Conservation (phyloP, 2,113 vertebrate genomes). For the Oncorhynchus kisutch region DNA sequence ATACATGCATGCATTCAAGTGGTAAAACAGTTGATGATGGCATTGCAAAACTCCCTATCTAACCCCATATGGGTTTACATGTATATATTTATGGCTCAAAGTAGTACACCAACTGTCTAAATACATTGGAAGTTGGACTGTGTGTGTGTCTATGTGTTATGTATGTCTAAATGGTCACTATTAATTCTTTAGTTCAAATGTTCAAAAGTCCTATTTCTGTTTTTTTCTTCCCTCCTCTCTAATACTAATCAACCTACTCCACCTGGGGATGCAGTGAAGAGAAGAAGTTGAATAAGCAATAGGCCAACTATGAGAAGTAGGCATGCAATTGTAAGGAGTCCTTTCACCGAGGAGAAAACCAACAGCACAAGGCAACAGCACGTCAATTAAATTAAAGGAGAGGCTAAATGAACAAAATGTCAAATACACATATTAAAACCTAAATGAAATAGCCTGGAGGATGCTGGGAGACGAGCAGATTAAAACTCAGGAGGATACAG, state of each 20-base stretch:
- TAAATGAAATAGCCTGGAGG: constrained; percentile 76
- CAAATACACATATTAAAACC: constrained; percentile 75
- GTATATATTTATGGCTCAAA: no score
- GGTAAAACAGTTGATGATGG: no score
- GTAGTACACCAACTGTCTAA: no score
- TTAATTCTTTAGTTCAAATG: neutral
- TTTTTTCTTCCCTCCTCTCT: neutral
- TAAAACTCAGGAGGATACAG: constrained; percentile 70
- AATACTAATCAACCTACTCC: neutral
- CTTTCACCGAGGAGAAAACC: constrained; percentile 46
- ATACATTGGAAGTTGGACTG: neutral
- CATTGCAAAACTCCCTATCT: no score
- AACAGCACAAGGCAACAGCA: constrained; percentile 51
- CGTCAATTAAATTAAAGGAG: constrained; percentile 72
- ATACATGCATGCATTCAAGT: no score
- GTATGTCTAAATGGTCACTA: neutral
- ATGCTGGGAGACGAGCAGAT: constrained; percentile 69
- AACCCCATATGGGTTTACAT: no score
- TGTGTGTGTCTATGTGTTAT: neutral
- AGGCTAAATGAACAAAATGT: constrained; percentile 72
- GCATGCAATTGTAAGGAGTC: constrained; percentile 36
- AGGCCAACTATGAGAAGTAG: constrained; percentile 6
- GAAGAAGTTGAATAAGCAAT: constrained; percentile 7
- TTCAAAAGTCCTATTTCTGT: neutral
- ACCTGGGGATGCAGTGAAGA: neutral